These are phyloP conservation scores for Heterotilapia buettikoferi DNA, from an alignment of 2,113 vertebrate genomes.

Conservation along the genomic window DNA sequence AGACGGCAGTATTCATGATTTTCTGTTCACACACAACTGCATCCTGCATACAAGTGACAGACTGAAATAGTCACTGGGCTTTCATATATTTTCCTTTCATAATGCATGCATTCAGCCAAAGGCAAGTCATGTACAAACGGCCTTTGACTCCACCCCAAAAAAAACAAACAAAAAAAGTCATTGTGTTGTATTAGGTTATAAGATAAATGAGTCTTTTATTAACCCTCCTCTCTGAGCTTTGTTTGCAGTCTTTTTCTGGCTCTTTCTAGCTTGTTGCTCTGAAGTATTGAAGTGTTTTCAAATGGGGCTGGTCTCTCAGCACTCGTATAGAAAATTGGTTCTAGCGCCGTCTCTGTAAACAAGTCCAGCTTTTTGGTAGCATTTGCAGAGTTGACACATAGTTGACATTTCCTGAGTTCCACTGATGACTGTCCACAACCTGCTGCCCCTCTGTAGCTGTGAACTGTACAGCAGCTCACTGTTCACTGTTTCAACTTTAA, in stretches of 20 bases:
- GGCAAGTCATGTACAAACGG: neutral
- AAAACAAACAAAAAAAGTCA: neutral
- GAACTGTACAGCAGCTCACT: neutral
- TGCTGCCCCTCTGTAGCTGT: neutral
- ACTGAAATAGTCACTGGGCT: neutral
- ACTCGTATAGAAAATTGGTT: neutral
- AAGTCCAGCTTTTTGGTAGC: neutral
- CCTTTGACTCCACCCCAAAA: neutral
- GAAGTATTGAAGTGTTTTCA: neutral
- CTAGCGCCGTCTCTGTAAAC: neutral
- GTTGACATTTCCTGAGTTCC: slow-evolving; percentile 15
- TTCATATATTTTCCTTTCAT: neutral
- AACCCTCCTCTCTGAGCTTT: neutral
- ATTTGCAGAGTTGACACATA: slow-evolving; percentile 28
- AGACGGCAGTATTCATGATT: neutral
- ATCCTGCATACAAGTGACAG: neutral
- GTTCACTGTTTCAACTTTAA: neutral
- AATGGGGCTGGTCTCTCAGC: neutral
- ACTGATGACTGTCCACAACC: neutral
- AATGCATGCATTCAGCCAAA: neutral
- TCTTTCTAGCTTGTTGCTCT: neutral
- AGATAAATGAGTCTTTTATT: neutral
- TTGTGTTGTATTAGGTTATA: neutral
- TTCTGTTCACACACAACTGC: neutral
- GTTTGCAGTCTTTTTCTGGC: neutral